Evolutionary conservation across 2,888 invertebrate genomes (phyloP), one percentile per base, ranked within the genome.

Genomic region (Netelia virgata): DNA sequence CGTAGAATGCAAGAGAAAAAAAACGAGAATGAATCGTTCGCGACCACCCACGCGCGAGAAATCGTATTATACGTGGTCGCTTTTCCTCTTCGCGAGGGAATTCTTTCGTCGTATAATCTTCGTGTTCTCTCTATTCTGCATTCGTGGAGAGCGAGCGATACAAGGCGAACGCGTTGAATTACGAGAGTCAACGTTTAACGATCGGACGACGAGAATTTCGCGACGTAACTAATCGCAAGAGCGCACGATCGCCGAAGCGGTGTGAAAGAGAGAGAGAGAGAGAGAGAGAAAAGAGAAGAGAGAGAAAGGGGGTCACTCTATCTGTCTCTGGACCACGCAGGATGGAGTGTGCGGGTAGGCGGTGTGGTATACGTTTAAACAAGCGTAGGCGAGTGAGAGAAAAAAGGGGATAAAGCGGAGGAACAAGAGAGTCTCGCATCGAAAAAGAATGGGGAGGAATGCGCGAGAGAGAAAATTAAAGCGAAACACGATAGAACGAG

Each of bases 141-240:
- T 74, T 63, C 83, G 75, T 55, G 66, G 72, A 66, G 61, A 55
- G 66, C 69, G 64, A 78, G 84, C 70, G 57, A 79, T 82, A 82
- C 78, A 68, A 79, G 72, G 66, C 82, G 75, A 86, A 74, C 87
- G 69, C 87, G 86, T 84, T 86, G 86, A 87, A 80, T 87, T 86
- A 87, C 84, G 83, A 87, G 83, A 86, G 83, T 85, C 85, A 87
- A 80, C 83, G 84, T 82, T 86, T 87, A 87, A 87, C 86, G 87
- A 86, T 85, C 83, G 79, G 77, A 73, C 83, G 84, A 86, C 80
- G 74, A 77, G 82, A 83, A 87, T 86, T 77, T 86, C 72, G 72
- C 55, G 79, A 83, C 85, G 85, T 86, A 85, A 87, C 86, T 87
- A 87, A 87, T 87, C 86, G 76, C 82, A 61, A 75, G 75, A 82